These are phyloP conservation scores for Manis javanica DNA, from an alignment of 2,797 vertebrate genomes.

Conservation along the genomic window DNA sequence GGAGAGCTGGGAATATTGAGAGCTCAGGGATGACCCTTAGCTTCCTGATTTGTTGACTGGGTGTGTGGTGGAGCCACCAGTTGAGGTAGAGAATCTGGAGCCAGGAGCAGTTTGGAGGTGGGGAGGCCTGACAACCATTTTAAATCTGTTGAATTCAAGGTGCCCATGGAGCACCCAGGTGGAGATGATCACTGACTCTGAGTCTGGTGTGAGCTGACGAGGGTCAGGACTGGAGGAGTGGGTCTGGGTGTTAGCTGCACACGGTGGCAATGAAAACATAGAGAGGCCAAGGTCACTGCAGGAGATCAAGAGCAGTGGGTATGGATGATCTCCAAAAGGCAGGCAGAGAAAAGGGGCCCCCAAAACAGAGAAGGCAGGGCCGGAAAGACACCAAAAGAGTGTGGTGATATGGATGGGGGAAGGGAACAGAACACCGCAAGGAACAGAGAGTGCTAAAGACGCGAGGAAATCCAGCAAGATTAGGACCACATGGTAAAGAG, in stretches of 20 bases:
- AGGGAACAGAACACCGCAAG: not conserved
- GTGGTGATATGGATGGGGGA: not conserved
- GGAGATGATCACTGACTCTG: not conserved
- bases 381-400: not conserved
- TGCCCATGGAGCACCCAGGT: not conserved
- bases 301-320: not conserved
- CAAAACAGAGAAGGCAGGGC: not conserved
- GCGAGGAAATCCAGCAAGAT: not conserved
- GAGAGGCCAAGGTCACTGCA: not conserved
- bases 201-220: not conserved
- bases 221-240: not conserved
- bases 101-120: not conserved
- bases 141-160: not conserved
- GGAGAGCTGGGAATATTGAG: not conserved
- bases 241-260: not conserved
- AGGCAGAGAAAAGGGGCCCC: not conserved
- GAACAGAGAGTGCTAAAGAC: not conserved
- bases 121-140: not conserved
- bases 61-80: not conserved
- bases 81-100: not conserved
- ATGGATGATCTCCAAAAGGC: not conserved
- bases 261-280: not conserved
- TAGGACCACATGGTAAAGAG: not conserved
- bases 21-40: not conserved
- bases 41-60: not conserved